phyloP scores from a whole-genome alignment of 1,140 invertebrate species.

The Lysiphlebus fabarum region DNA sequence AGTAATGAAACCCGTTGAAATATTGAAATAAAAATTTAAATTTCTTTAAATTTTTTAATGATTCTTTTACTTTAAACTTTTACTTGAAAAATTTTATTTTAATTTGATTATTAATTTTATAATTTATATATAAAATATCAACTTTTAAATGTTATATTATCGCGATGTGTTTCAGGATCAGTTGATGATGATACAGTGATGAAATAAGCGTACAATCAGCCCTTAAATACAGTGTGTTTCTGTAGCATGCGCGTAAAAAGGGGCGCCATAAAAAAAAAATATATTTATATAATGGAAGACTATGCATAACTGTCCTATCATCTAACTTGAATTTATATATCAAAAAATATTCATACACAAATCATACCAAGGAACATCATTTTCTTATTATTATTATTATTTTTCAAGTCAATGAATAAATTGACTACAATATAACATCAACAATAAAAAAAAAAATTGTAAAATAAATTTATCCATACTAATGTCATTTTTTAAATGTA shows the following conservation, averaged over 20 bases:
- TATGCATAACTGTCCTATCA: slow-evolving; percentile 29
- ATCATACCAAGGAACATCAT: no score
- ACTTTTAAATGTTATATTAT: not conserved
- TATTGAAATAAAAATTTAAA: not conserved
- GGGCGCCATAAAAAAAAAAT: slow-evolving; percentile 31
- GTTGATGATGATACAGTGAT: slow-evolving; percentile 35
- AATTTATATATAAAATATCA: not conserved
- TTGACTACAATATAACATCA: no score
- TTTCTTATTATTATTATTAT: no score
- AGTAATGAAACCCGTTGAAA: not conserved
- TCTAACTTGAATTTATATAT: slow-evolving; percentile 29
- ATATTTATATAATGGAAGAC: slow-evolving; percentile 12
- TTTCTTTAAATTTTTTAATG: no score
- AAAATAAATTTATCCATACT: no score
- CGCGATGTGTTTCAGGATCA: slow-evolving; percentile 27
- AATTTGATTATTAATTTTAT: not conserved
- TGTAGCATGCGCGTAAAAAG: slow-evolving; percentile 39
- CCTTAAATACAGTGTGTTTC: slow-evolving; percentile 44
- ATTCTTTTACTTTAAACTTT: not conserved
- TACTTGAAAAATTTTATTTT: not conserved
- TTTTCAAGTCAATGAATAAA: no score
- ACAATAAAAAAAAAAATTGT: no score
- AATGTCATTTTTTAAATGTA: no score
- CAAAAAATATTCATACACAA: not conserved
- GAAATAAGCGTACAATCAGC: slow-evolving; percentile 32